Evolutionary conservation across 92 coral and sea anemone genomes (phyloP), one percentile per base, ranked within the genome.

Genomic region (Anthopleura xanthogrammica): DNA sequence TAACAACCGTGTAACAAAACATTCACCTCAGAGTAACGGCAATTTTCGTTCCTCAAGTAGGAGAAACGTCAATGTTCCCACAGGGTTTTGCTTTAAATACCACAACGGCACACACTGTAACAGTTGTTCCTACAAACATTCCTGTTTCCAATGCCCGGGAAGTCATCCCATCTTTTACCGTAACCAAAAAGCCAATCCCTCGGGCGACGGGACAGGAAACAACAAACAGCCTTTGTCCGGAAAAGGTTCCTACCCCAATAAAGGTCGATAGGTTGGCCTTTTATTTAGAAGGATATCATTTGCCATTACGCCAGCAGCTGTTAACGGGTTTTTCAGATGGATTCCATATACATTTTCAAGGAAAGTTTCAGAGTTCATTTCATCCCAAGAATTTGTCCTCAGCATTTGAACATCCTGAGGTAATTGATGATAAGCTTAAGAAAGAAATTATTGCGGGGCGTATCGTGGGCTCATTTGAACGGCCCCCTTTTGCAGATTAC

Each of bases 91-190:
- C 65, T 83, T 52, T 39, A 85, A 56, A 41, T 78, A 79, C 74
- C 80, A 85, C 79, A 41, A 72, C 62, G 85, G 85, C 50, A 78
- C 84, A 39, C 84, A 85, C 85, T 72, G 88, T 80, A 52, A 52
- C 17, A 80, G 88, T 56, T 85, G 88, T 71, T 79, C 79, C 52
- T 85, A 40, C 84, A 81, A 68, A 54, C 56, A 58, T 83, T 13
- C 74, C 62, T 57, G 80, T 78, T 62, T 62, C 19, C 4, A 24
- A 62, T 62, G 70, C 62, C 79, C 52, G 43, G 87, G 85, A 24
- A 13, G 90, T 71, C 92, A 89, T 78, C 90, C 77, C 7, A 82
- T 78, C 54, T 46, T 82, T 17, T 23, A 72, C 39, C 86, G 92
- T 77, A 68, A 48, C 9, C 70, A 62, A 75, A 58, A 24, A 79